A percentile compares a stretch with the other conserved stretches of the same genome.
Evolutionary conservation across 2,888 invertebrate species (phyloP).

Genomic region (Lithosia quadra): DNA sequence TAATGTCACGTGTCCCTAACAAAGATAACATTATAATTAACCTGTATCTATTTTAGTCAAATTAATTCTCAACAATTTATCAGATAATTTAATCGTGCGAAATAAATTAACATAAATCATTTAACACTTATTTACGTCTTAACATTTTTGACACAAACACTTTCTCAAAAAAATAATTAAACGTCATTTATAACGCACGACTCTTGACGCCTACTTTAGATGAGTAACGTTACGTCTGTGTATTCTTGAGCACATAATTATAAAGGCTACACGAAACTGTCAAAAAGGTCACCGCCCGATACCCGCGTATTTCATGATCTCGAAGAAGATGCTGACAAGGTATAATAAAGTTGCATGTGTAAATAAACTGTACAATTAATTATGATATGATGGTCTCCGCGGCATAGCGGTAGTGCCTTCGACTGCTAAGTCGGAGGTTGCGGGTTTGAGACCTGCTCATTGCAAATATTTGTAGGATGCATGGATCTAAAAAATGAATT

Average conservation of each 20-base stretch:
- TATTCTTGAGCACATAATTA: not conserved
- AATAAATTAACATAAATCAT: constrained; percentile 4
- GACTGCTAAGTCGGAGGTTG: too few species aligned
- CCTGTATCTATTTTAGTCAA: not conserved
- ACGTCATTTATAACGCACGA: not conserved
- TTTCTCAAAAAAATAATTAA: constrained; percentile 11
- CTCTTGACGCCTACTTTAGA: not conserved
- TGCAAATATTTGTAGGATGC: too few species aligned
- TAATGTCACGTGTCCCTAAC: not conserved
- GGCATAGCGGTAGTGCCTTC: too few species aligned
- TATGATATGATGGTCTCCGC: too few species aligned
- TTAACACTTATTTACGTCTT: not conserved
- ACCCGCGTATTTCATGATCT: not conserved
- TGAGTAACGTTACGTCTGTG: not conserved
- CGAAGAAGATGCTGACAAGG: not conserved
- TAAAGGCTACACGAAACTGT: too few species aligned
- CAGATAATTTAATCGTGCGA: not conserved
- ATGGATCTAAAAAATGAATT: too few species aligned
- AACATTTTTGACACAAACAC: not conserved
- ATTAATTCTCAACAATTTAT: constrained; percentile 4
- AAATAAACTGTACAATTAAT: not conserved
- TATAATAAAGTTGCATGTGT: not conserved
- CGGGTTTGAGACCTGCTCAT: too few species aligned
- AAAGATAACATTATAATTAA: not conserved
- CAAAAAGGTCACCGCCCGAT: not conserved